These are phyloP conservation scores for Cylas formicarius DNA, from an alignment of 1,140 invertebrate genomes.

Conservation along the genomic window DNA sequence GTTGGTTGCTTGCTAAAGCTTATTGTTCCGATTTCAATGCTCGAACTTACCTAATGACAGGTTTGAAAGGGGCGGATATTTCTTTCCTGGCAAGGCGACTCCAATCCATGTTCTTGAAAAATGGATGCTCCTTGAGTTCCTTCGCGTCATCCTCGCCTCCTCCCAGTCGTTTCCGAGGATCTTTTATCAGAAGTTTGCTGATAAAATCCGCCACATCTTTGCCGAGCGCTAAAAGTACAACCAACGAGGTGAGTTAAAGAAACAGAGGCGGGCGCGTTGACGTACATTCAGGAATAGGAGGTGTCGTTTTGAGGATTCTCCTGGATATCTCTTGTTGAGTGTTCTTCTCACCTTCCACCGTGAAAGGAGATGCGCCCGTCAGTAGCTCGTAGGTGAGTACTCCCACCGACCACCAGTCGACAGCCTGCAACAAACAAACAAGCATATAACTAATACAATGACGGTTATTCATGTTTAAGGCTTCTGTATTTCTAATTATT, in stretches of 20 bases:
- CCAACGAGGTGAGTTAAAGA: constrained; percentile 7
- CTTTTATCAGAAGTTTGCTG: constrained; percentile 74
- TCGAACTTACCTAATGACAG: constrained; percentile 52
- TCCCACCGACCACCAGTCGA: constrained; percentile 98
- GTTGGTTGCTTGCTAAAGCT: too few relatives aligned
- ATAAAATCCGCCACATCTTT: constrained; percentile 57
- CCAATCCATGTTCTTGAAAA: constrained; percentile 78
- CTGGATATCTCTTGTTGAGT: constrained; percentile 89
- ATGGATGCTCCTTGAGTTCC: constrained; percentile 79
- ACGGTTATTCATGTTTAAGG: too few relatives aligned
- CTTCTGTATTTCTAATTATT: background rate
- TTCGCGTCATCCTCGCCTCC: constrained; percentile 70
- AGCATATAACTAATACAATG: background rate
- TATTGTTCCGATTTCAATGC: too few relatives aligned
- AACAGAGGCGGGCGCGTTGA: background rate
- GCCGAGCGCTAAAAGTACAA: constrained; percentile 44
- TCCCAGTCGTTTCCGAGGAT: constrained; percentile 77
- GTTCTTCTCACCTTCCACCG: constrained; percentile 86
- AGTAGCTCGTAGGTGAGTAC: constrained; percentile 93
- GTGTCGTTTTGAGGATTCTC: constrained; percentile 78
- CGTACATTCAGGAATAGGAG: constrained; percentile 70
- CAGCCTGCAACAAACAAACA: constrained; percentile 58
- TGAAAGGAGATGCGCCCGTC: constrained; percentile 97
- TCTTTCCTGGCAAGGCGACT: constrained; percentile 62
- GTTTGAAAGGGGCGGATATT: constrained; percentile 74